Percentiles rank a stretch among this genome's conserved stretches.
phyloP scores from a whole-genome alignment of 2,888 invertebrate species.

The Hirtodrosophila confusa region DNA sequence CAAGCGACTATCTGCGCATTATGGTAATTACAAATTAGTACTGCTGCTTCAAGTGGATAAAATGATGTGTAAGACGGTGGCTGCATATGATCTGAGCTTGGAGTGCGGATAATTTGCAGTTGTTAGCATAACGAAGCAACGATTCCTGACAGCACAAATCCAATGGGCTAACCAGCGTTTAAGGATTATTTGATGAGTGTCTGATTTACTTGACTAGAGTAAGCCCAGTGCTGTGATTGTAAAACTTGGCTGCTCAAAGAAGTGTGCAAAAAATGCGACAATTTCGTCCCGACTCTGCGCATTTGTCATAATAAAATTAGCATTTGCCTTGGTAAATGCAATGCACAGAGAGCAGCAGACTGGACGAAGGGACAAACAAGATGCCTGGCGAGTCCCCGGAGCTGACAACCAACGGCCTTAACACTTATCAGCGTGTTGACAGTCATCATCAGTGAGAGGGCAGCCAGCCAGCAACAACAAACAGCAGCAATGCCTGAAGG shows the following conservation, averaged over 20 bases:
- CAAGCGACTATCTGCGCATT: slow-evolving; percentile 6
- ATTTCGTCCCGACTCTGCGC: slow-evolving; percentile 40
- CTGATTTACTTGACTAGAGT: slow-evolving; percentile 9
- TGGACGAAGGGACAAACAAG: slow-evolving; percentile 18
- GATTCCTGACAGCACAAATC: slow-evolving; percentile 28
- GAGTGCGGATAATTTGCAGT: slow-evolving; percentile 2
- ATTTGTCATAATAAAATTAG: slow-evolving; percentile 74
- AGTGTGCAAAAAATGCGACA: slow-evolving; percentile 19
- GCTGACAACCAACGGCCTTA: slow-evolving; percentile 30
- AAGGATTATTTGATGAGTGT: slow-evolving; percentile 23
- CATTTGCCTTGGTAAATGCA: slow-evolving; percentile 62
- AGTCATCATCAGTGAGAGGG: slow-evolving; percentile 41
- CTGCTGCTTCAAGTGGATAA: slow-evolving; percentile 1
- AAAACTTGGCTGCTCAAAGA: neutral
- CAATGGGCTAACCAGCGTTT: slow-evolving; percentile 13
- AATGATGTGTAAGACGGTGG: slow-evolving; percentile 56
- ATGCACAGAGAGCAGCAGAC: slow-evolving; percentile 13
- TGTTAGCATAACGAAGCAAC: slow-evolving; percentile 36
- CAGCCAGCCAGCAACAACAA: slow-evolving; percentile 23
- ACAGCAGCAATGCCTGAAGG: slow-evolving; percentile 18
- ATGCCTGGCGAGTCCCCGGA: slow-evolving; percentile 26
- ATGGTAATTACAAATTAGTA: slow-evolving; percentile 38
- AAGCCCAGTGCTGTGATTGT: neutral
- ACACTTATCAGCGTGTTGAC: slow-evolving; percentile 68
- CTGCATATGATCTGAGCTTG: slow-evolving; percentile 17